Percentiles rank a stretch among this genome's conserved stretches.
Evolutionary conservation across 2,888 invertebrate genomes (phyloP).

Genomic region (Sesia apiformis): DNA sequence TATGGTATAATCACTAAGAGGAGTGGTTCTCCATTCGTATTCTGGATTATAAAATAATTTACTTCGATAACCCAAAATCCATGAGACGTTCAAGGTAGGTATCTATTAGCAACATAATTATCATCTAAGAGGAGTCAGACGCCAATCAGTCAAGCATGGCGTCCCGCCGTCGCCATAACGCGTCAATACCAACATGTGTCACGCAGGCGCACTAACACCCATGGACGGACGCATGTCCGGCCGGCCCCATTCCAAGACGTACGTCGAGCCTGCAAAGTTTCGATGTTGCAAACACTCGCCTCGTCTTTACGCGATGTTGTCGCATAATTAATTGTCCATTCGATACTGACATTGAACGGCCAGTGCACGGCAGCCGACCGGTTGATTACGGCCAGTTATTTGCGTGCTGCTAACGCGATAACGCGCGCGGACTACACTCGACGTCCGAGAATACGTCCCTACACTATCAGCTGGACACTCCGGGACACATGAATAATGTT

Average conservation of each 20-base stretch:
- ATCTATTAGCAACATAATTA: not conserved
- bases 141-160: constrained; percentile 17
- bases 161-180: constrained; percentile 43
- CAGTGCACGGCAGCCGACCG: constrained; percentile 45
- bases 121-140: constrained; percentile 4
- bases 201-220: constrained; percentile 44
- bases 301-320: constrained; percentile 52
- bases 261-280: too few relatives aligned
- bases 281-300: constrained; percentile 34
- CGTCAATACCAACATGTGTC: constrained; percentile 33
- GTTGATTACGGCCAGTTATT: constrained; percentile 59
- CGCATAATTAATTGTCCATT: constrained; percentile 69
- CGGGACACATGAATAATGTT: constrained; percentile 1
- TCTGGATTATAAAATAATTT: too few relatives aligned
- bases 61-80: not conserved
- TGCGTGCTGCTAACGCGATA: constrained; percentile 47
- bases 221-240: constrained; percentile 4
- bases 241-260: not conserved
- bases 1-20: too few relatives aligned
- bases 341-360: constrained; percentile 66
- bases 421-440: constrained; percentile 29
- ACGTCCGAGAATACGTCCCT: constrained; percentile 16
- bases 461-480: constrained; percentile 32
- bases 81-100: not conserved
- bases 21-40: too few relatives aligned